A percentile compares a stretch with the other conserved stretches of the same genome.
Evolutionary conservation across 2,888 invertebrate species (phyloP).

Genomic region (Agrochola macilenta): DNA sequence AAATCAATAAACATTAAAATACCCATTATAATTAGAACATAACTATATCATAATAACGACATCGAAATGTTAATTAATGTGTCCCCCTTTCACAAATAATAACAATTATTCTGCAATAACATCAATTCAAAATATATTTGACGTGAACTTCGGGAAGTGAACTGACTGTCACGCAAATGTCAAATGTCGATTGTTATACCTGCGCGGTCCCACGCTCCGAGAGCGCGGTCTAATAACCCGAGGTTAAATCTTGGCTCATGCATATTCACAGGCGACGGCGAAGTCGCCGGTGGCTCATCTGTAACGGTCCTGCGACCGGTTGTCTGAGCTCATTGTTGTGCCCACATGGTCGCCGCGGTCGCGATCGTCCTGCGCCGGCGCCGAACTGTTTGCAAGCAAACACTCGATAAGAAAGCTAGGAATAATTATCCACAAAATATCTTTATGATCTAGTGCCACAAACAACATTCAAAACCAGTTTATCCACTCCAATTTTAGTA

Average conservation of each 20-base stretch:
- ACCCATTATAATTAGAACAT: background rate
- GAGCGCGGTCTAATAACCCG: conserved; percentile 86
- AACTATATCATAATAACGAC: conserved; percentile 13
- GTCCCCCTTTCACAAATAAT: conserved; percentile 31
- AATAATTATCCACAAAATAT: conserved; percentile 11
- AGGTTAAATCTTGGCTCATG: conserved; percentile 89
- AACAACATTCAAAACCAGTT: conserved; percentile 40
- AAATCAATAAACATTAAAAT: conserved; percentile 30
- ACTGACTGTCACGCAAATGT: conserved; percentile 76
- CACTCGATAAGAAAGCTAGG: conserved; percentile 24
- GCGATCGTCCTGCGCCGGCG: conserved; percentile 57
- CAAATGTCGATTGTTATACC: conserved; percentile 82
- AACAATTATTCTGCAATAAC: conserved; percentile 30
- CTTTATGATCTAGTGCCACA: conserved; percentile 29
- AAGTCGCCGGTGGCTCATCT: conserved; percentile 85
- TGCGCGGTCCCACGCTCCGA: conserved; percentile 85
- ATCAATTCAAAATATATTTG: conserved; percentile 58
- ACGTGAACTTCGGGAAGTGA: conserved; percentile 70
- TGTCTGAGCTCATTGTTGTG: conserved; percentile 86
- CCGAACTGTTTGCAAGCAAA: conserved; percentile 40
- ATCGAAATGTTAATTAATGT: conserved; percentile 19
- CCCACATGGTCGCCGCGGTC: conserved; percentile 73
- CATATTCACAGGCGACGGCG: conserved; percentile 85
- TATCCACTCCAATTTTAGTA: conserved; percentile 11
- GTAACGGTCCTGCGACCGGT: conserved; percentile 90